Base-by-base conservation (phyloP, 2,113 vertebrate genomes). In the Hypocryptadius cinnamomeus region DNA sequence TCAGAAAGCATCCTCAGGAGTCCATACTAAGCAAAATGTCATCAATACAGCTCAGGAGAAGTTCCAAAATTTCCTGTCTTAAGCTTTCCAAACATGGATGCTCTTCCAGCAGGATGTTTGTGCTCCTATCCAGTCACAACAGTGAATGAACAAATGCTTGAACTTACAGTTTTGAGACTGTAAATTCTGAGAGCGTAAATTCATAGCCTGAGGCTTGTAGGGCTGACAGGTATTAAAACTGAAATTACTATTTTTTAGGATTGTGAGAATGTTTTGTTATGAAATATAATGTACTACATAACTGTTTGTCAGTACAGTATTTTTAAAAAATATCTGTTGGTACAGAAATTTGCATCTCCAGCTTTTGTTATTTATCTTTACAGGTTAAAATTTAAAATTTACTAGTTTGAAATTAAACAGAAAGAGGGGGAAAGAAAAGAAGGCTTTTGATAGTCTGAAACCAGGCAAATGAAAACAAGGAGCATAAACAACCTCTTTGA, bases 401-500 rank as follows among this genome's bases (percentile, higher is more conserved):
- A 37, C 17, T 30, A 69, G 6, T 69, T 78, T 20, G 5, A 77
- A 65, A 4, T 61, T 24, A 68, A 71, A 57, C 23, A 65, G 31
- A 37, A 42, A 10, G 11, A 5, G 4, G 1, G 1, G 10, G 1
- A 8, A 37, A 57, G 33, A 33, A 71, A 5, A 63, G 8, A 31
- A 16, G 6, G 2, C 10, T 76, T 76, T 48, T 77, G 8, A 60
- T 65, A 82, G 3, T 27, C 37, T 83, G 17, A 37, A 91, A 70
- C 6, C 35, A 69, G 18, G 17, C 40, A 85, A 79, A 87, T 50
- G 27, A 69, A 82, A 85, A 57, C 8, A 70, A 35, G 47, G 66
- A 71, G 8, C 33, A 39, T 50, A 76, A 85, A 63, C 17, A 76
- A 53, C 4, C 19, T 30, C 28, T 69, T 89, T 72, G 60, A 76